Base-by-base conservation (phyloP, 2,888 invertebrate genomes). In the Diogma glabrata region DNA sequence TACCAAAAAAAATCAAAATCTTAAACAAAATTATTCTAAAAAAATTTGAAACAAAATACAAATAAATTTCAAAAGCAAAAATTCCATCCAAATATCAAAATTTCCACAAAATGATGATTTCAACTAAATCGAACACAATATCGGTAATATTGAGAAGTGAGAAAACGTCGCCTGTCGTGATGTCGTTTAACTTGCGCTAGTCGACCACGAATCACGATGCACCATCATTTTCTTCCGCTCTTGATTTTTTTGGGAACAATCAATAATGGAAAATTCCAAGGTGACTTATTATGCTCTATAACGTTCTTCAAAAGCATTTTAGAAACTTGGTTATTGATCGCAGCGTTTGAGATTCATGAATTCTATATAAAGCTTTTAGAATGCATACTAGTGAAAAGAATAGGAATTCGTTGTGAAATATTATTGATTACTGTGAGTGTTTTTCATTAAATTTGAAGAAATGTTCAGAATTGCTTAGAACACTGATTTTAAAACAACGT, bases 171-270 rank as follows among this genome's bases (percentile, higher is more conserved):
- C 20, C 3, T 19, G 12, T 47, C 17, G 51, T 38, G 24, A 51
- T 38, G 14, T 51, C 45, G 49, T 51, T 55, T n/a, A 49, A 26
- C 9, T 52, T 54, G 12, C 38, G 24, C 19, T 54, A 50, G 17
- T 52, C 50, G 16, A 51, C n/a, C 3, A 51, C n/a, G n/a, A n/a
- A n/a, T n/a, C n/a, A n/a, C 52, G 16, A 57, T 40, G 14, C 47
- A 45, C 51, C 53, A 52, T 23, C 54, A 54, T n/a, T n/a, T n/a
- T n/a, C n/a, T n/a, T n/a, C n/a, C n/a, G n/a, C n/a, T n/a, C n/a
- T n/a, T n/a, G n/a, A n/a, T n/a, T 23, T 52, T 28, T 46, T 50
- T 24, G 6, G 12, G 5, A 33, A 3, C 16, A 6, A 10, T 16
- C 16, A 33, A 16, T 7, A 33, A 14, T 5, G 33, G 33, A 10